Base-by-base conservation (phyloP, 2,888 invertebrate species). In the Lochmaea capreae region DNA sequence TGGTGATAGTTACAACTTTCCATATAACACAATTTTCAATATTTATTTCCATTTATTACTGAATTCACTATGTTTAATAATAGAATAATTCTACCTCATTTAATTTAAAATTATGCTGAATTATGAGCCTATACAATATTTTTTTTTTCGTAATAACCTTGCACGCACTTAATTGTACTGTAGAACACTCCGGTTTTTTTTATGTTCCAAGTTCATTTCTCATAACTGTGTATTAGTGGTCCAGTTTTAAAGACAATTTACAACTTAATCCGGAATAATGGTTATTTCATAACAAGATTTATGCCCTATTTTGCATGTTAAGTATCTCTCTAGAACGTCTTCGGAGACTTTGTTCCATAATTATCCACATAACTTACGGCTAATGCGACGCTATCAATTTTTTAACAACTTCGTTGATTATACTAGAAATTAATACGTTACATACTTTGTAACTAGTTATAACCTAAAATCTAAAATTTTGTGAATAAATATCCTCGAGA, bases 261-360 rank as follows among this genome's bases (percentile, higher is more conserved):
- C 73, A 73, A 42, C 49, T 65, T 73, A 67, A 73, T 73, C 61
- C 59, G 46, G 39, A 65, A 68, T 73, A 65, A 73, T 65, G 65
- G 69, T 49, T 69, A 61, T 73, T 69, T 65, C 69, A 63, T 69
- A 69, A 73, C 49, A 73, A 66, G 58, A 73, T 73, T 69, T 73
- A 73, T 66, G 61, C 54, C 61, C 69, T 65, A 54, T 69, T 73
- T 66, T 57, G 62, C 65, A 61, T 59, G 54, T 62, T 73, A 73
- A 69, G 65, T 69, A 65, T 63, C 59, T 49, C 43, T 73, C 11
- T 65, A 73, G 69, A 69, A 65, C 57, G 73, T 73, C 73, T 73
- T 9, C 67, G 43, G 66, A 66, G 69, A 65, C 49, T 67, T 73
- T 73, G 69, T 73, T 52, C 59, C 12, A 42, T 62, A 52, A 67